Evolutionary conservation across 2,113 vertebrate species (phyloP), one percentile per base, ranked within the genome.

Genomic region (Protomyctophum bolini): DNA sequence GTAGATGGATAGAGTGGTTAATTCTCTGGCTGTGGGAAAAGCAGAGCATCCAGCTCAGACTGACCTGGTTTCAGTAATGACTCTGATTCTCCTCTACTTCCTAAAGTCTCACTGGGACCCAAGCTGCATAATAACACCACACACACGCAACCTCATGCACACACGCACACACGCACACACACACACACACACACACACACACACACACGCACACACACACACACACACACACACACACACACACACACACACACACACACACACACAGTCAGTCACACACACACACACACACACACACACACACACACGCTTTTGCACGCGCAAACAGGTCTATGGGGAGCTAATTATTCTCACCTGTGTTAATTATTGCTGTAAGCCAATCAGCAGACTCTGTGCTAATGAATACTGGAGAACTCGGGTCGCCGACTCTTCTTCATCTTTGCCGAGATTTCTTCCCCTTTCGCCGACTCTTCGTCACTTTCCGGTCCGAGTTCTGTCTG

Each of bases 291-390:
- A 46, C 63, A 67, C n/a, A 58, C 56, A 60, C 63, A 33, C 54
- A 73, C 54, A 48, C 67, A 14, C 61, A 59, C 57, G 55, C 48
- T 10, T 28, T 15, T 58, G 52, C 57, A 71, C 6, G 54, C 85
- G 73, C 86, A 91, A 76, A 94, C 89, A 93, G 90, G 95, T 96
- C 97, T 97, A 95, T 95, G 93, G 95, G 96, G 95, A 96, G 94
- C 95, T 96, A 95, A 97, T 98, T 97, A 98, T 95, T 95, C 96
- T 97, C 95, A 97, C 96, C 96, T 97, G 95, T 96, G 97, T 97
- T 98, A 97, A 97, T 98, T 97, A 97, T 94, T 95, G 94, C 94
- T 95, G 95, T 96, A 95, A 97, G 96, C 96, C 96, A 98, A 97
- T 97, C 96, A 97, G 96, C 92, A 92, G 95, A 94, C 95, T 94